Base-by-base conservation (phyloP, 2,888 invertebrate species). In the Lochmaea crataegi region DNA sequence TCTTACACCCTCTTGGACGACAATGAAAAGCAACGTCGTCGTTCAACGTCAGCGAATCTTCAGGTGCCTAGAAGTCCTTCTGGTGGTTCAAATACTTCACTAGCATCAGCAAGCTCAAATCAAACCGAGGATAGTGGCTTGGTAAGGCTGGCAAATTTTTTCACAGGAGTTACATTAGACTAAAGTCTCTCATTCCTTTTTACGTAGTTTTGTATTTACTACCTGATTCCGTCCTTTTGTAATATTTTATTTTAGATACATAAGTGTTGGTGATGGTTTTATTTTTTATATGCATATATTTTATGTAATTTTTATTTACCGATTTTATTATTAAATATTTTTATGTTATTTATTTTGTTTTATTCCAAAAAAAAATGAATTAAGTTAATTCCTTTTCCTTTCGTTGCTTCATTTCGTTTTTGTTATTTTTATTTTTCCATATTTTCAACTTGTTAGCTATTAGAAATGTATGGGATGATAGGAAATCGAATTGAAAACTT, bases 31-130 rank as follows among this genome's bases (percentile, higher is more conserved):
- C 82, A 85, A 71, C 83, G 85, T 72, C 80, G 88, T 48, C 83
- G 88, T 58, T 87, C 87, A 79, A 87, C 88, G 53, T 60, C 68
- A 18, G 82, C 88, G 84, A 84, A 88, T 84, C 84, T 89, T 22
- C 88, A 87, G 77, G 88, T 89, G 70, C 89, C 90, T 58, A 91
- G 94, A 84, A 92, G 94, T 78, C 94, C 95, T 14, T 94, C 94
- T 75, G 93, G 93, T 79, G 91, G 92, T 74, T 94, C 94, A 56
- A 90, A 90, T 78, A 91, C 91, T 76, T 93, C 93, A 64, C 87
- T 92, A 73, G 88, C 89, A 78, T 91, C 91, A 71, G 92, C 91
- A 77, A 85, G 84, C 79, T 87, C 86, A 26, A 84, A 83, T 45
- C 89, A 88, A 82, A 87, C 86, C 67, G 88, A 89, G 77, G 88